phyloP scores from a whole-genome alignment of 30 jellyfish, hydroid and myxozoan genomes.

The Pelagia noctiluca region DNA sequence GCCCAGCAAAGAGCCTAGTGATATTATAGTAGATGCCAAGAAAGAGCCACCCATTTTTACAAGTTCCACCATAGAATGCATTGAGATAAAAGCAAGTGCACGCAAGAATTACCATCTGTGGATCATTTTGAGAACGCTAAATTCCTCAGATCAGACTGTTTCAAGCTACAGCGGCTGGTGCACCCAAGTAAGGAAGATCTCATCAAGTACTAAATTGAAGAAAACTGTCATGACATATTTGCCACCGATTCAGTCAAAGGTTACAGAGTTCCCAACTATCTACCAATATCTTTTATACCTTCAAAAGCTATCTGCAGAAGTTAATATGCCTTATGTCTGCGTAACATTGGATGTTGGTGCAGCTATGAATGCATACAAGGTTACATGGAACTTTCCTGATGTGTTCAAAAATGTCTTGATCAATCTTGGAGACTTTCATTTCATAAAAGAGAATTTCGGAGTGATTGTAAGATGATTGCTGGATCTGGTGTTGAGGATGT shows the following conservation, averaged over 20 bases:
- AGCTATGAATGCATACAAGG: too few relatives aligned
- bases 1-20: constrained; percentile 19
- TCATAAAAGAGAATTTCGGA: too few relatives aligned
- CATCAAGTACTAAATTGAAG: background rate
- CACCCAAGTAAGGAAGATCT: constrained; percentile 15
- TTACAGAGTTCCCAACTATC: constrained; percentile 14
- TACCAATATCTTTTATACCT: constrained; percentile 22
- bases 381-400: constrained; percentile 12
- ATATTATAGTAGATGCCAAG: constrained; percentile 13
- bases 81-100: background rate
- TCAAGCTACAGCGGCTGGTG: constrained; percentile 38
- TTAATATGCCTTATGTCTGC: constrained; percentile 30
- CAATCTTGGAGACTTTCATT: too few relatives aligned
- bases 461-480: background rate
- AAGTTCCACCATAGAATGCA: background rate
- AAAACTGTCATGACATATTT: constrained; percentile 34
- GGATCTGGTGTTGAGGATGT: constrained; percentile 3
- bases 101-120: constrained; percentile 3
- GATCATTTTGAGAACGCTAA: constrained; percentile 24
- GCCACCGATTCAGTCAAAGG: constrained; percentile 36
- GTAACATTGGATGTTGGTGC: constrained; percentile 27
- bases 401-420: too few relatives aligned
- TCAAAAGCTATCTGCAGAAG: background rate
- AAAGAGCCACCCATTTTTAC: constrained; percentile 27
- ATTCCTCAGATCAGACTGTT: constrained; percentile 22